A percentile compares a stretch with the other conserved stretches of the same genome.
phyloP scores from a whole-genome alignment of 2,113 vertebrate species.

The Eupsittula cactorum region DNA sequence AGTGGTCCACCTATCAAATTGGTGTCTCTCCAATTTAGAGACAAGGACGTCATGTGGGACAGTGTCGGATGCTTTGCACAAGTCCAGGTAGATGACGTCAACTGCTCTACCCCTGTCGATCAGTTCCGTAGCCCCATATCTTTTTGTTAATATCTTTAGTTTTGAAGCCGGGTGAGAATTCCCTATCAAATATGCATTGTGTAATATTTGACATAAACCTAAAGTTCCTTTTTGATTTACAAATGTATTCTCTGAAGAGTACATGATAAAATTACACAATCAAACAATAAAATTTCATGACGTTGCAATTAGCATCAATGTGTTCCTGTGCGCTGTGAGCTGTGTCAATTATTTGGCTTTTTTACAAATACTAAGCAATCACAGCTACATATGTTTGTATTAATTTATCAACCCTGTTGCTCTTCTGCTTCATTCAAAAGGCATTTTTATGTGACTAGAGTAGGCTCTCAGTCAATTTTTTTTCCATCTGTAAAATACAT shows the following conservation, averaged over 20 bases:
- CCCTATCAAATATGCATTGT: not conserved
- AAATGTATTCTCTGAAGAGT: not conserved
- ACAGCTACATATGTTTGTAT: not conserved
- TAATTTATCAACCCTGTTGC: not conserved
- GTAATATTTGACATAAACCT: not conserved
- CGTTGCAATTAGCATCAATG: not conserved
- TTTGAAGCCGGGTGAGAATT: not conserved
- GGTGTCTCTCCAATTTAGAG: too few relatives aligned
- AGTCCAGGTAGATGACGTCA: too few relatives aligned
- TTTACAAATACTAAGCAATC: not conserved
- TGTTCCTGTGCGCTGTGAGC: not conserved
- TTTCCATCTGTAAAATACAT: not conserved
- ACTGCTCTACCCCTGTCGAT: too few relatives aligned
- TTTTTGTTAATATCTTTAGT: not conserved
- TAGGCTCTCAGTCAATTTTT: not conserved
- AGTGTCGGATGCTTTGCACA: too few relatives aligned
- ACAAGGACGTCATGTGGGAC: too few relatives aligned
- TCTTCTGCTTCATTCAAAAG: slow-evolving; percentile 6
- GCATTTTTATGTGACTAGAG: not conserved
- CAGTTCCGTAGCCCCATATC: too few relatives aligned
- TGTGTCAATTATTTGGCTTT: not conserved
- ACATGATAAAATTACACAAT: not conserved
- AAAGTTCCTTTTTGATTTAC: not conserved
- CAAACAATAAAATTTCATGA: not conserved
- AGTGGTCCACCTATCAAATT: too few relatives aligned